Evolutionary conservation across 2,113 vertebrate species (phyloP).

Genomic region (Halichoeres trimaculatus): DNA sequence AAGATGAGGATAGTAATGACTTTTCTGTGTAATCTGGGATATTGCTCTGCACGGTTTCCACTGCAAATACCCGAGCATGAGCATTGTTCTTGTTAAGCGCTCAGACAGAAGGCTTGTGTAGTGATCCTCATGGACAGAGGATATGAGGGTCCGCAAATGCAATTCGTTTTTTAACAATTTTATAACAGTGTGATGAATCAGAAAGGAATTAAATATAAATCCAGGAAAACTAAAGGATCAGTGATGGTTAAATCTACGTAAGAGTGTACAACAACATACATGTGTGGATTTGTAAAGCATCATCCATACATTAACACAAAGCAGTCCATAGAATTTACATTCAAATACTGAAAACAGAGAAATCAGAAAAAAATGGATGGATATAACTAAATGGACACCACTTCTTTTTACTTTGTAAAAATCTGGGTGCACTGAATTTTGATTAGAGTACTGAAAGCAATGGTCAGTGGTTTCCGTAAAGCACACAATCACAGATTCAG

Average conservation of each 20-base stretch:
- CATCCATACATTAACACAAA: too few species aligned
- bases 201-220: not conserved
- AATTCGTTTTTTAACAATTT: not conserved
- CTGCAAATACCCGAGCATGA: slow-evolving; percentile 29
- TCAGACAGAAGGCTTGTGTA: slow-evolving; percentile 7
- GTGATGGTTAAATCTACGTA: not conserved
- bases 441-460: too few species aligned
- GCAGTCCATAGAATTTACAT: too few species aligned
- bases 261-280: not conserved
- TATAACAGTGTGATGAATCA: not conserved
- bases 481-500: too few species aligned
- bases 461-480: too few species aligned
- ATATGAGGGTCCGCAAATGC: not conserved
- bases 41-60: slow-evolving; percentile 41
- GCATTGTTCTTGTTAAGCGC: slow-evolving; percentile 41
- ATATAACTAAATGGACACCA: too few species aligned
- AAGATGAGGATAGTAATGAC: slow-evolving; percentile 55
- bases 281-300: too few species aligned
- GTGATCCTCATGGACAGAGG: not conserved
- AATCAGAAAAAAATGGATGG: too few species aligned
- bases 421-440: too few species aligned
- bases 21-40: slow-evolving; percentile 64
- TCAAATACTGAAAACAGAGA: too few species aligned
- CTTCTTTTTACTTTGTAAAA: too few species aligned
- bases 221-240: not conserved